Percentiles rank a stretch among this genome's conserved stretches.
Evolutionary conservation across 53 echinoderm and acorn worm species (phyloP).

Genomic region (Zoroaster sp.): DNA sequence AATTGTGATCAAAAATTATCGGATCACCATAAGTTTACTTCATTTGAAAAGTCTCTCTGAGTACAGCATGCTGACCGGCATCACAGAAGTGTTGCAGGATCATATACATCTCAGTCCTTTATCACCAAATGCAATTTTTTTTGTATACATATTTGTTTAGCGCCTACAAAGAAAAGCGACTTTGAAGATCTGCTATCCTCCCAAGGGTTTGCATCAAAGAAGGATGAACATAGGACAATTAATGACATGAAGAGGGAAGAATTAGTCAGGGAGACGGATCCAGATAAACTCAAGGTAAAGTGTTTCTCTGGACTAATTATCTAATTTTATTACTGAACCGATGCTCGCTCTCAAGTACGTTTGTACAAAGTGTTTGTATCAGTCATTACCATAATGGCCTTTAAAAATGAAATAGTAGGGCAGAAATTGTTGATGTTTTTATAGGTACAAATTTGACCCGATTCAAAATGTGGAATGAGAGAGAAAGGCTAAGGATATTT

Average conservation of each 20-base stretch:
- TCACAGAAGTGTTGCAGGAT: too few species aligned
- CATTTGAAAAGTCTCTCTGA: not conserved
- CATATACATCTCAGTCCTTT: not conserved
- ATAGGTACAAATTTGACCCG: too few species aligned
- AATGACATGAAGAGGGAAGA: conserved; percentile 82
- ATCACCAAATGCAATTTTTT: not conserved
- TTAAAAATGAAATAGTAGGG: too few species aligned
- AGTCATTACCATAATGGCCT: too few species aligned
- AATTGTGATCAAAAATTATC: too few species aligned
- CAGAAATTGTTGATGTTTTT: too few species aligned
- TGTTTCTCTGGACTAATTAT: too few species aligned
- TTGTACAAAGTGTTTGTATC: too few species aligned
- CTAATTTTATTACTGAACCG: not conserved
- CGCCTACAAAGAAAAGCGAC: conserved; percentile 57
- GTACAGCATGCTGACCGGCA: too few species aligned
- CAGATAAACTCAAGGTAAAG: conserved; percentile 73
- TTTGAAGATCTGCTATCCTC: conserved; percentile 85
- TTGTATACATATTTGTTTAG: not conserved
- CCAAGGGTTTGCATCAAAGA: conserved; percentile 69
- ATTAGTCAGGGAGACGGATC: conserved; percentile 72
- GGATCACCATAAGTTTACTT: too few species aligned
- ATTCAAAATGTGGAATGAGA: too few species aligned
- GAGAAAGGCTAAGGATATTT: too few species aligned
- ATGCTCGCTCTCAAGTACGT: not conserved
- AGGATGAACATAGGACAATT: conserved; percentile 66